Conservation (phyloP, 2,888 invertebrate genomes). For the Agonum fuliginosum region DNA sequence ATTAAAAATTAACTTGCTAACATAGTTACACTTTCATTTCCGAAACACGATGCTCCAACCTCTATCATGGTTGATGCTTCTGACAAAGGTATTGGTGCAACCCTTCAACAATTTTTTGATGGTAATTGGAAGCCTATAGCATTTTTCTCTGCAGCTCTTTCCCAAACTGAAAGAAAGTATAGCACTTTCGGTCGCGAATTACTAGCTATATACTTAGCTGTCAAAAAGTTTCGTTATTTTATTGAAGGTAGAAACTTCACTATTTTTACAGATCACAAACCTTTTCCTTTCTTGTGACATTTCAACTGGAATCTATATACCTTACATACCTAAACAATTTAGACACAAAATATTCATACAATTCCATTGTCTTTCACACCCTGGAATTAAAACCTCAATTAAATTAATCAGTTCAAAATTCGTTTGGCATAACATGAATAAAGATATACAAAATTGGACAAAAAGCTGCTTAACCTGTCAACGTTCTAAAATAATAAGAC, state of each 20-base stretch:
- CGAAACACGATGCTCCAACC: not conserved
- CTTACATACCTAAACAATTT: conserved; percentile 15
- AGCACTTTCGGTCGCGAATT: too few relatives aligned
- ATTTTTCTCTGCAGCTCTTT: not conserved
- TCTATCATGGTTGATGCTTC: conserved; percentile 12
- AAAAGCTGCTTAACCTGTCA: conserved; percentile 61
- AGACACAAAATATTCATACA: not conserved
- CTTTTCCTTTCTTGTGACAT: not conserved
- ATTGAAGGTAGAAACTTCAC: conserved; percentile 11
- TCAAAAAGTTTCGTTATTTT: not conserved
- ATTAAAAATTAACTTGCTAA: conserved; percentile 6
- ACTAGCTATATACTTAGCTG: not conserved
- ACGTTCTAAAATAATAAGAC: conserved; percentile 62
- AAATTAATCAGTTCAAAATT: not conserved
- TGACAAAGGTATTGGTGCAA: not conserved
- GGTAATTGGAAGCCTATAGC: conserved; percentile 8
- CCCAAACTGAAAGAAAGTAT: too few relatives aligned
- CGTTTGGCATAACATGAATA: not conserved
- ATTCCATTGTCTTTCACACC: not conserved
- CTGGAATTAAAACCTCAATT: not conserved
- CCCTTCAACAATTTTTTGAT: conserved; percentile 20
- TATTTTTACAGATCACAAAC: conserved; percentile 17
- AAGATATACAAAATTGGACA: not conserved
- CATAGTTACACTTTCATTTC: not conserved
- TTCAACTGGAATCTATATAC: not conserved